Base-by-base conservation (phyloP, 1,140 invertebrate species). In the Tetraneura akinire region DNA sequence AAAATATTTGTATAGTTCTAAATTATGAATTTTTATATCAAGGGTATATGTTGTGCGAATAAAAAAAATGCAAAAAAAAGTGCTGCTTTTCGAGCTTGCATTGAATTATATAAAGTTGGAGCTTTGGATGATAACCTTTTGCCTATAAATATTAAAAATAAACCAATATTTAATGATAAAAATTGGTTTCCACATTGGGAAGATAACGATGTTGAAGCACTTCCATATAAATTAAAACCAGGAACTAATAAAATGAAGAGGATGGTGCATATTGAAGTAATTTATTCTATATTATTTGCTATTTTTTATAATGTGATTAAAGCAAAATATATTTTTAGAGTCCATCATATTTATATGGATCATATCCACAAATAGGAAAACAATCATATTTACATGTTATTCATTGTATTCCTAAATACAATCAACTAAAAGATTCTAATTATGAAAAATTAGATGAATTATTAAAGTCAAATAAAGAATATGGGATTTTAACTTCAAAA, bases 121-220 rank as follows among this genome's bases (percentile, higher is more conserved):
- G 96, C 98, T 87, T 85, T 99, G 1, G 89, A 91, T 86, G 87
- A 97, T 83, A 84, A 90, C 84, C 86, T 99, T 51, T 85, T 93
- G 57, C 95, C 94, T 5, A 86, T 90, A 51, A 49, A 89, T 84
- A 91, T 16, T 57, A 23, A 6, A 49, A 57, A 21, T 60, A 76
- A 26, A 62, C 23, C 16, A 10, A 9, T 80, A 49, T 42, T 82
- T 62, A 78, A 86, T 45, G 83, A 87, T 78, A 47, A 84, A 5
- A 81, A 86, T 8, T 82, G 86, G 81, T 83, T 89, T 14, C 85
- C 85, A 21, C 85, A 90, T 83, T 91, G 89, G 88, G 85, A 86
- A 8, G 82, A 86, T 26, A 81, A 85, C 26, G 86, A 89, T 66
- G 81, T 85, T 23, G 80, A 85, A 5, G 83, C 85, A 1, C 81